Base-by-base conservation (phyloP, 2,888 invertebrate species). In the Gymnosoma rotundatum region DNA sequence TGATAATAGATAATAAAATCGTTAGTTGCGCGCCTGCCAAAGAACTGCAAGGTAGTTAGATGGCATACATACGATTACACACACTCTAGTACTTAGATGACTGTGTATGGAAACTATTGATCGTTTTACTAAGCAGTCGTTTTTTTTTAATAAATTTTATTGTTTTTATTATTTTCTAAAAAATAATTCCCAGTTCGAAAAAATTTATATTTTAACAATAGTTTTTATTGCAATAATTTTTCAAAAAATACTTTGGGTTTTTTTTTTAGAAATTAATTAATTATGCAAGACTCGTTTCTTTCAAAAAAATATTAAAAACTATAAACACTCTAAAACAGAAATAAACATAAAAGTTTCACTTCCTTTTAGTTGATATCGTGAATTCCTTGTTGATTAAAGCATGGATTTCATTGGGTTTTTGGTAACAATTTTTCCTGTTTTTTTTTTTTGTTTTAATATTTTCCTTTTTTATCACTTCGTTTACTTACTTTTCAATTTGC, bases 401-500 rank as follows among this genome's bases (percentile, higher is more conserved):
- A 54, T 42, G 21, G 21, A 70, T 56, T 78, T 54, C 14, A 45
- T 25, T 67, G 20, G 10, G 6, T 25, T 14, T 45, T 21, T 69
- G n/a, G 6, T 48, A 5, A 48, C 4, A 48, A 5, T 1, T 48
- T 60, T 25, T 21, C 4, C 32, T 4, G 8, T 32, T 67, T 60
- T 42, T 25, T 1, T 38, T 16, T 0, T 9, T 56, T 69, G 42
- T 42, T 9, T 18, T 14, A 21, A 38, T 10, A 54, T 7, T 32
- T 56, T 20, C 4, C 4, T 38, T 14, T 58, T 56, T 32, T n/a
- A 6, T 12, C 6, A 0, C 14, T 14, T 21, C 6, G 6, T 50
- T 58, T 88, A 91, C 94, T 93, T 92, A 97, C 97, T 95, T 95
- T 97, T 97, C 87, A 96, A 94, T 93, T 97, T 97, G 92, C 95